A percentile compares a stretch with the other conserved stretches of the same genome.
These are phyloP conservation scores for Lathamus discolor DNA, from an alignment of 2,113 vertebrate genomes.

Conservation along the genomic window DNA sequence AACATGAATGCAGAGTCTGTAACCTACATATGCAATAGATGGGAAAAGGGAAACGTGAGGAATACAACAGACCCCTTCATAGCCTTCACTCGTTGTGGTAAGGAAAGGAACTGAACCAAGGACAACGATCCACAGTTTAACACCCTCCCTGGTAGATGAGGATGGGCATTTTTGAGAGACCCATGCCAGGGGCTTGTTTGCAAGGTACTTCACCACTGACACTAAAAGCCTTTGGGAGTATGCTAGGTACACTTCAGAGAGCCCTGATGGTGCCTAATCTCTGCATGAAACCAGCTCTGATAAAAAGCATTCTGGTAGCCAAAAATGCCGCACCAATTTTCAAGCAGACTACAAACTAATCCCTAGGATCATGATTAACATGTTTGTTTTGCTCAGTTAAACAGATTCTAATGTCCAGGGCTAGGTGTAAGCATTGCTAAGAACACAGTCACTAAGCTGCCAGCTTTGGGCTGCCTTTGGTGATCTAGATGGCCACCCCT, in stretches of 20 bases:
- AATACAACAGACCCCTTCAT: neutral
- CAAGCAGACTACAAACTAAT: constrained; percentile 12
- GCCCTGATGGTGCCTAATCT: constrained; percentile 8
- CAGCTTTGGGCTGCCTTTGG: neutral
- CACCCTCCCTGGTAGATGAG: neutral
- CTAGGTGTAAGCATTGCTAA: neutral
- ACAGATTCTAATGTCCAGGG: constrained; percentile 7
- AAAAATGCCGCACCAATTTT: constrained; percentile 3
- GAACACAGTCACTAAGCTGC: neutral
- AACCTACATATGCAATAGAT: accelerated
- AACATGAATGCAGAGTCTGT: neutral
- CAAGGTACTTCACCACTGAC: neutral
- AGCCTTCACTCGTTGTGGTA: accelerated
- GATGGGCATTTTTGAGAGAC: neutral
- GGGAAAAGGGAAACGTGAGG: neutral
- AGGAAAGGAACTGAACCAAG: neutral
- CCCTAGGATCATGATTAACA: constrained; percentile 36
- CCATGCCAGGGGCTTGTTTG: neutral
- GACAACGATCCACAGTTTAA: neutral
- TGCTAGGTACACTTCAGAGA: neutral
- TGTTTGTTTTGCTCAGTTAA: constrained; percentile 57
- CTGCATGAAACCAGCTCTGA: neutral
- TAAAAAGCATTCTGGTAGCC: constrained; percentile 20
- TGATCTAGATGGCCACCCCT: neutral
- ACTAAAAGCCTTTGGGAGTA: neutral